Percentiles rank a stretch among this genome's conserved stretches.
phyloP scores from a whole-genome alignment of 2,113 vertebrate species.

The Aphyosemion australe region DNA sequence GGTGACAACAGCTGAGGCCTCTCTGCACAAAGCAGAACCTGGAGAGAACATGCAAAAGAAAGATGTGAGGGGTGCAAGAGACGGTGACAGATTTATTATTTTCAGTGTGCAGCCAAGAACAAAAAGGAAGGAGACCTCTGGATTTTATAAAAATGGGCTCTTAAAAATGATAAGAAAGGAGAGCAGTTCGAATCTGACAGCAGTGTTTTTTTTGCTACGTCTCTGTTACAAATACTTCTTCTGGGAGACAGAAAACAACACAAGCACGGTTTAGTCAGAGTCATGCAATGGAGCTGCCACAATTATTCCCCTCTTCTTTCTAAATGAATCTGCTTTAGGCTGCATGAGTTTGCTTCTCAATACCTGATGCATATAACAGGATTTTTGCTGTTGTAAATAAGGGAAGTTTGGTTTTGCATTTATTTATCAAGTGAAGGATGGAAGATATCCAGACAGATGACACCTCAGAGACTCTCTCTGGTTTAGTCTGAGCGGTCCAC shows the following conservation, averaged over 20 bases:
- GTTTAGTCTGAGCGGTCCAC: slow-evolving; percentile 45
- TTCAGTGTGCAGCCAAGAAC: slow-evolving; percentile 12
- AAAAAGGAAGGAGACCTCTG: background rate
- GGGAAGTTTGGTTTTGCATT: slow-evolving; percentile 41
- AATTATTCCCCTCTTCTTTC: slow-evolving; percentile 42
- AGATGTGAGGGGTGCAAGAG: background rate
- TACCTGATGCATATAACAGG: background rate
- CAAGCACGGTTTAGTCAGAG: slow-evolving; percentile 36
- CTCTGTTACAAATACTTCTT: slow-evolving; percentile 8
- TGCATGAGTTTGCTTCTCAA: slow-evolving; percentile 9
- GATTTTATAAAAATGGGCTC: slow-evolving; percentile 3
- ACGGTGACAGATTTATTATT: slow-evolving; percentile 21
- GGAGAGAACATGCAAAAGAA: slow-evolving; percentile 21
- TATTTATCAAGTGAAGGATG: slow-evolving; percentile 65
- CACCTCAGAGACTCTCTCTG: slow-evolving; percentile 50
- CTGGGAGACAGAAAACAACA: slow-evolving; percentile 34
- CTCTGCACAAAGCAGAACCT: slow-evolving; percentile 47
- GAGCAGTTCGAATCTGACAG: slow-evolving; percentile 38
- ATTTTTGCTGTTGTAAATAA: slow-evolving; percentile 16
- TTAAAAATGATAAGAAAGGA: background rate
- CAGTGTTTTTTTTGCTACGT: background rate
- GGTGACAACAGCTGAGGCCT: slow-evolving; percentile 22
- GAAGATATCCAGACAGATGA: slow-evolving; percentile 64
- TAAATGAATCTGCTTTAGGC: slow-evolving; percentile 12
- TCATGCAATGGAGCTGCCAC: slow-evolving; percentile 33